Percentiles rank a stretch among this genome's conserved stretches.
phyloP scores from a whole-genome alignment of 2,888 invertebrate genomes.

The Ophraella communa region DNA sequence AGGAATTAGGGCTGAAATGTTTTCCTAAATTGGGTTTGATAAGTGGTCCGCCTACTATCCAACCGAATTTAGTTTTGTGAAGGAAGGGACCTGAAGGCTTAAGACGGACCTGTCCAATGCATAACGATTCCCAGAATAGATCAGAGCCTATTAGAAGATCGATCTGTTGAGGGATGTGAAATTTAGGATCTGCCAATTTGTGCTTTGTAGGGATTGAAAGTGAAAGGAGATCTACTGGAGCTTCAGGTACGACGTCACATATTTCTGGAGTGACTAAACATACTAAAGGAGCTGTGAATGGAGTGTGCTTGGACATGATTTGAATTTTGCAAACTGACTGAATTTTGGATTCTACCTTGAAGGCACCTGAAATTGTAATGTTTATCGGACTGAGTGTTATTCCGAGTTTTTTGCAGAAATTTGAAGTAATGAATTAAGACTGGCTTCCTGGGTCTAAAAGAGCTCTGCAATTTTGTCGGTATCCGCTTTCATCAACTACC shows the following conservation, averaged over 20 bases:
- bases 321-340: not conserved
- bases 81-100: not conserved
- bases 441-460: not conserved
- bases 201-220: not conserved
- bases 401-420: not conserved
- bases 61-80: not conserved
- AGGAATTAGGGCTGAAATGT: not conserved
- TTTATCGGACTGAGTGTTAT: not conserved
- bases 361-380: not conserved
- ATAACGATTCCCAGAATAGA: not conserved
- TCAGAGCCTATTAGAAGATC: not conserved
- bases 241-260: not conserved
- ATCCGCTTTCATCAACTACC: not conserved
- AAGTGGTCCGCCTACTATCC: no score
- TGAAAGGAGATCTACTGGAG: not conserved
- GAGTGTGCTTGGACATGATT: not conserved
- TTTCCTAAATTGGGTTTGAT: not conserved
- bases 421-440: not conserved
- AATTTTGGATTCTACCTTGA: not conserved
- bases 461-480: not conserved
- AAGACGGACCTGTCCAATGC: not conserved
- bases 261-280: not conserved
- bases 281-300: not conserved
- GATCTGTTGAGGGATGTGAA: not conserved
- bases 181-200: not conserved